phyloP scores from a whole-genome alignment of 2,113 vertebrate species.

The Protobothrops flavoviridis region DNA sequence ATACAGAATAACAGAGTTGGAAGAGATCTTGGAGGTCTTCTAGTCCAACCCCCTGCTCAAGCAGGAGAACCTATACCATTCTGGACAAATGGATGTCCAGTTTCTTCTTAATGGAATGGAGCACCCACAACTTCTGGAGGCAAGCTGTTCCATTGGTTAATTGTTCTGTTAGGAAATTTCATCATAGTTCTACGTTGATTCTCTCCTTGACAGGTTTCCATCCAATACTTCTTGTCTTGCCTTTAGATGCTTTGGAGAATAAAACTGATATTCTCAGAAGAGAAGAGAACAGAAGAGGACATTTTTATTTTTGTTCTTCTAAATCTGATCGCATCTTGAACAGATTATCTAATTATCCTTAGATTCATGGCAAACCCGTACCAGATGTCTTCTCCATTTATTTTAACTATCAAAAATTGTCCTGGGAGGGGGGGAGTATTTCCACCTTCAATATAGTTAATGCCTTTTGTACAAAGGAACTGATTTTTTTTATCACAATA shows the following conservation, averaged over 20 bases:
- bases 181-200: not conserved
- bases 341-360: not conserved
- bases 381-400: not conserved
- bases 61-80: not conserved
- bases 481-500: slow-evolving; percentile 40
- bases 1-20: not conserved
- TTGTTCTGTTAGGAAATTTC: not conserved
- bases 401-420: not conserved
- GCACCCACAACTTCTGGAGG: not conserved
- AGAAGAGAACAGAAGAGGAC: not conserved
- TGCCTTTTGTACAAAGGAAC: not conserved
- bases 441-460: not conserved
- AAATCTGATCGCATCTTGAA: not conserved
- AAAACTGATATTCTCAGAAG: not conserved
- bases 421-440: not conserved
- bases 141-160: no score
- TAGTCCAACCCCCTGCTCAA: not conserved
- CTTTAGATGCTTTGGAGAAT: not conserved
- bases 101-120: not conserved
- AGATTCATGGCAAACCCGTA: not conserved
- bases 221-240: not conserved
- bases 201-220: not conserved
- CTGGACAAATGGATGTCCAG: not conserved
- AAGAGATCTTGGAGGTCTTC: not conserved
- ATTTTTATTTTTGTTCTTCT: not conserved